phyloP scores from a whole-genome alignment of 2,113 vertebrate species.

The Tragulus kanchil region DNA sequence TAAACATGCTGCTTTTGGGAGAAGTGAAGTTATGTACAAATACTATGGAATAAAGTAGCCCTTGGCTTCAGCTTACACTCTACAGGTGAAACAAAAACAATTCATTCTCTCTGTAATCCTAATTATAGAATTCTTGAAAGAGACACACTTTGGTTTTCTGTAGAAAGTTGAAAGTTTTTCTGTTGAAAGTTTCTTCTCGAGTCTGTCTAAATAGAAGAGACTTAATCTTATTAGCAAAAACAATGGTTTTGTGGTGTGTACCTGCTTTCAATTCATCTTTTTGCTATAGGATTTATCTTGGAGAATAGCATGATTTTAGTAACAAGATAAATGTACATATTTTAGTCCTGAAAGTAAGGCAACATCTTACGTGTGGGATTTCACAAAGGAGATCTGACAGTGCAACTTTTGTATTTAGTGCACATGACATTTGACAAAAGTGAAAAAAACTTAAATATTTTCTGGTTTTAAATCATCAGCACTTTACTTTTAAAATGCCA shows the following conservation, averaged over 20 bases:
- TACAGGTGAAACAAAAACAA: slow-evolving; percentile 17
- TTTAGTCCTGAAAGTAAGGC: background rate
- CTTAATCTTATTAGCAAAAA: slow-evolving; percentile 14
- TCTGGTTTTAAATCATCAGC: background rate
- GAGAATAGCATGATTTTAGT: slow-evolving; percentile 29
- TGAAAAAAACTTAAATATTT: slow-evolving; percentile 11
- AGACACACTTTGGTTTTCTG: slow-evolving; percentile 3
- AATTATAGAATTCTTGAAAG: slow-evolving; percentile 41
- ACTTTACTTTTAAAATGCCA: slow-evolving; percentile 21
- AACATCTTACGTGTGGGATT: slow-evolving; percentile 16
- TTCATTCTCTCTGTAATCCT: slow-evolving; percentile 23
- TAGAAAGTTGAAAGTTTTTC: background rate
- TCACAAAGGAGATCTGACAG: background rate
- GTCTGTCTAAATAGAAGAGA: background rate
- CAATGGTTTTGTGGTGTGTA: background rate
- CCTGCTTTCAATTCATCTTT: slow-evolving; percentile 48
- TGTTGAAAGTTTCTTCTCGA: slow-evolving; percentile 27
- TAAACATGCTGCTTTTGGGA: background rate
- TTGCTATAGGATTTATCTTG: slow-evolving; percentile 30
- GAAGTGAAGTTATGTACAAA: background rate
- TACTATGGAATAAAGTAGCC: background rate
- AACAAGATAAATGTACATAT: slow-evolving; percentile 7
- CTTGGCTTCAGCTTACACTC: background rate
- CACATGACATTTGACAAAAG: background rate
- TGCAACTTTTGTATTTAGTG: slow-evolving; percentile 30